Conservation (phyloP, 2,888 invertebrate species). For the Drosophila borborema region DNA sequence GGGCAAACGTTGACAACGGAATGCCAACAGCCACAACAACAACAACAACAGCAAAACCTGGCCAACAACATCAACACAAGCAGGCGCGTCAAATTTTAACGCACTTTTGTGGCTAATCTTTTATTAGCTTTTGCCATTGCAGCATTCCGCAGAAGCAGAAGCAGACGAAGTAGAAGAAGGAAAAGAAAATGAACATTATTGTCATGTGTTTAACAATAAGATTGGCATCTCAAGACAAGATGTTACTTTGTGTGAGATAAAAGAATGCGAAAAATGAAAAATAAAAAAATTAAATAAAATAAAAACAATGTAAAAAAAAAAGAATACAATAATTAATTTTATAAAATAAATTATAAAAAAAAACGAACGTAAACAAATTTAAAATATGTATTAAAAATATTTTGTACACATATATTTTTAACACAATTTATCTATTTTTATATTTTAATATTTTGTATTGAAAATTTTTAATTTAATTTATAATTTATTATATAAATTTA, state of each 20-base stretch:
- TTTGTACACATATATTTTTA: no score
- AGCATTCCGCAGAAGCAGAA: neutral
- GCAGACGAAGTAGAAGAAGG: neutral
- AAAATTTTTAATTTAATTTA: no score
- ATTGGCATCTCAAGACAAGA: neutral
- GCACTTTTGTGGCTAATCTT: slow-evolving; percentile 64
- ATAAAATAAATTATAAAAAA: neutral
- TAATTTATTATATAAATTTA: no score
- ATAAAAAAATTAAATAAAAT: no score
- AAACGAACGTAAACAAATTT: no score
- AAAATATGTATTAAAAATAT: no score
- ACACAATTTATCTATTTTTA: no score
- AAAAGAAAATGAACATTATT: neutral
- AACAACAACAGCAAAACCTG: no score
- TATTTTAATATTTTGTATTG: no score
- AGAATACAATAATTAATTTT: no score
- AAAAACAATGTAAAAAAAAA: no score
- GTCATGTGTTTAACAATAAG: neutral
- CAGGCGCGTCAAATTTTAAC: slow-evolving; percentile 39
- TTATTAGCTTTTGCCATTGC: slow-evolving; percentile 55
- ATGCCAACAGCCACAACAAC: neutral
- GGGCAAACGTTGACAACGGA: slow-evolving; percentile 26
- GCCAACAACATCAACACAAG: slow-evolving; percentile 48
- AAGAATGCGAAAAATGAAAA: neutral
- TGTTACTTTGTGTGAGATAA: neutral